These are phyloP conservation scores for Knipowitschia caucasica DNA, from an alignment of 2,797 vertebrate genomes.

Conservation along the genomic window DNA sequence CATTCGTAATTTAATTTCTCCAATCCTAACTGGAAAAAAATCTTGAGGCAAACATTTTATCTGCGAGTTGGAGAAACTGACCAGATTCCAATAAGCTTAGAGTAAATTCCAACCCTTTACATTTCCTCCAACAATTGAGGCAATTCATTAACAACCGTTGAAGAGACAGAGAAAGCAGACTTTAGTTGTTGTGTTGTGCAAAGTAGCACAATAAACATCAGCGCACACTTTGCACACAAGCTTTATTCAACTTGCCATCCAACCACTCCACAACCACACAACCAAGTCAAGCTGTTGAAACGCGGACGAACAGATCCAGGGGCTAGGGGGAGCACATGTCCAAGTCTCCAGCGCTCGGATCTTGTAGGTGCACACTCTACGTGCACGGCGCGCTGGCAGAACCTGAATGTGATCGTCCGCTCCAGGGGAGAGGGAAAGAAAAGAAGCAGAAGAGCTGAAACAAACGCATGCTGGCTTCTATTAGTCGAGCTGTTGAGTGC, in stretches of 20 bases:
- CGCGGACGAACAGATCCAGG: constrained; percentile 50
- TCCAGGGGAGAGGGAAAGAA: constrained; percentile 64
- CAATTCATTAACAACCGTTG: constrained; percentile 48
- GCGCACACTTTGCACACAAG: constrained; percentile 27
- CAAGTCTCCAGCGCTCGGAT: constrained; percentile 41
- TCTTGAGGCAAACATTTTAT: constrained; percentile 15
- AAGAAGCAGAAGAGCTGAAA: constrained; percentile 72
- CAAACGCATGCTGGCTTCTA: constrained; percentile 77
- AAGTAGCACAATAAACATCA: constrained; percentile 37
- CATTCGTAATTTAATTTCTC: constrained; percentile 69
- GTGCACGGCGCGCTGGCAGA: constrained; percentile 52
- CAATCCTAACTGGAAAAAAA: constrained; percentile 31
- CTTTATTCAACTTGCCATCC: constrained; percentile 26
- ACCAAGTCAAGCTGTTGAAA: constrained; percentile 35
- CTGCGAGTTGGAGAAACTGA: constrained; percentile 16
- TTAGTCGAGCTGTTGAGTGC: constrained; percentile 66
- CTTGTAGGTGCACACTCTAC: constrained; percentile 27
- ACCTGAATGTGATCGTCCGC: constrained; percentile 65
- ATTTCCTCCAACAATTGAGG: constrained; percentile 31
- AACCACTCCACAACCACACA: constrained; percentile 29
- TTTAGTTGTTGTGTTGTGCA: constrained; percentile 32
- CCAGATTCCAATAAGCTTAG: constrained; percentile 25
- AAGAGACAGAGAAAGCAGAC: constrained; percentile 28
- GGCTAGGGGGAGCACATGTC: constrained; percentile 56
- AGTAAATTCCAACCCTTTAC: constrained; percentile 15